Evolutionary conservation across 2,113 vertebrate genomes (phyloP).

Genomic region (Grantiella picta): DNA sequence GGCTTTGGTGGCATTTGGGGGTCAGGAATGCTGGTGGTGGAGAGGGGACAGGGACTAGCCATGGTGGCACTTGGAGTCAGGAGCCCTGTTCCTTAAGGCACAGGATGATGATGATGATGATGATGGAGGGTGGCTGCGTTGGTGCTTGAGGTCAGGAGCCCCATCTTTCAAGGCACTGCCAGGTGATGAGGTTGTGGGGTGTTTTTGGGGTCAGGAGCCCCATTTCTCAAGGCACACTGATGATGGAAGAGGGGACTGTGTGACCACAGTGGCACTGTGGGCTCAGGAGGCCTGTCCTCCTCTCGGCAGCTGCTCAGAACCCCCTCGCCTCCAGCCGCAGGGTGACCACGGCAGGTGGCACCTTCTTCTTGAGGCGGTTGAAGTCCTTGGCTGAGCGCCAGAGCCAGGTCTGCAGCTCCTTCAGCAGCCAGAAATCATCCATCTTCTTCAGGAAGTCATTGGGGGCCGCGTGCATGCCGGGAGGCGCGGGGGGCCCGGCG

Average conservation of each 20-base stretch:
- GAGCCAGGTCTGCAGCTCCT: slow-evolving; percentile 96
- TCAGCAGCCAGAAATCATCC: slow-evolving; percentile 94
- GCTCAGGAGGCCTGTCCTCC: background rate
- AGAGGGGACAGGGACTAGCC: background rate
- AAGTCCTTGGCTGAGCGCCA: slow-evolving; percentile 98
- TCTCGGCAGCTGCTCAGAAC: slow-evolving; percentile 39
- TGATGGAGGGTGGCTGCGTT: background rate
- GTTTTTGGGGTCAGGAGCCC: background rate
- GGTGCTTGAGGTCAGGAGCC: background rate
- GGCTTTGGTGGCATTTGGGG: background rate
- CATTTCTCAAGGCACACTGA: background rate
- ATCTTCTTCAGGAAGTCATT: slow-evolving; percentile 94
- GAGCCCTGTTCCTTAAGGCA: background rate
- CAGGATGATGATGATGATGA: background rate
- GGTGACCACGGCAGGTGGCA: slow-evolving; percentile 67
- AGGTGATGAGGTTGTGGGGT: background rate
- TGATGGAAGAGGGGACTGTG: background rate
- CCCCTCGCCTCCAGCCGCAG: slow-evolving; percentile 67
- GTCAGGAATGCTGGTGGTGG: background rate
- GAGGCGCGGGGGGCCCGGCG: slow-evolving; percentile 29
- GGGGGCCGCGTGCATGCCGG: slow-evolving; percentile 64
- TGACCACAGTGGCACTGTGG: fast-evolving
- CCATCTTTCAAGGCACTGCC: background rate
- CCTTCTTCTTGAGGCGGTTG: slow-evolving; percentile 91
- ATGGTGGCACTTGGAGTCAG: background rate